Percentiles rank a stretch among this genome's conserved stretches.
These are phyloP conservation scores for Crotalus viridis DNA, from an alignment of 2,113 vertebrate species.

Conservation along the genomic window DNA sequence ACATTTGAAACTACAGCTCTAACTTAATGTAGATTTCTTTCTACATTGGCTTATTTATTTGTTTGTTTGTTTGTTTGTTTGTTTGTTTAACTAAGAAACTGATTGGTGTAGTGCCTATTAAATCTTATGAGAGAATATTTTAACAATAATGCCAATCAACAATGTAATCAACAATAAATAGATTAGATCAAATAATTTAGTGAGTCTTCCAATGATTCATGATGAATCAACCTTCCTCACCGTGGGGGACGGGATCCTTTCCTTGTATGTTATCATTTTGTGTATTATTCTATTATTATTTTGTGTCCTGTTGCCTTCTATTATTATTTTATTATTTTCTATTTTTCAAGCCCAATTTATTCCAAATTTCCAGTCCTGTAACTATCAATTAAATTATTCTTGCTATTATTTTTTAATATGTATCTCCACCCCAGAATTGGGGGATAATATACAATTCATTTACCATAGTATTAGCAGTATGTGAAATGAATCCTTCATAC, in stretches of 20 bases:
- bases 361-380: background rate
- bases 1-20: background rate
- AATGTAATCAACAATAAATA: background rate
- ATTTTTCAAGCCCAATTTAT: background rate
- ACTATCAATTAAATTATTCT: background rate
- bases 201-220: background rate
- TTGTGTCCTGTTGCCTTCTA: background rate
- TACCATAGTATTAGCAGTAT: background rate
- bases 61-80: background rate
- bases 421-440: background rate
- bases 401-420: background rate
- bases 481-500: background rate
- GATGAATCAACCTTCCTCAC: fast-evolving
- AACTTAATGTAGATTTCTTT: background rate
- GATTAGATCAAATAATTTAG: background rate
- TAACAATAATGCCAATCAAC: background rate
- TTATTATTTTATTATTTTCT: background rate
- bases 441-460: background rate
- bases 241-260: background rate
- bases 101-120: background rate
- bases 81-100: background rate
- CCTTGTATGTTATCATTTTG: background rate
- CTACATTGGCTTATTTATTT: background rate
- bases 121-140: background rate
- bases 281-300: background rate